A percentile compares a stretch with the other conserved stretches of the same genome.
Evolutionary conservation across 2,888 invertebrate genomes (phyloP).

Genomic region (Cantharis rustica): DNA sequence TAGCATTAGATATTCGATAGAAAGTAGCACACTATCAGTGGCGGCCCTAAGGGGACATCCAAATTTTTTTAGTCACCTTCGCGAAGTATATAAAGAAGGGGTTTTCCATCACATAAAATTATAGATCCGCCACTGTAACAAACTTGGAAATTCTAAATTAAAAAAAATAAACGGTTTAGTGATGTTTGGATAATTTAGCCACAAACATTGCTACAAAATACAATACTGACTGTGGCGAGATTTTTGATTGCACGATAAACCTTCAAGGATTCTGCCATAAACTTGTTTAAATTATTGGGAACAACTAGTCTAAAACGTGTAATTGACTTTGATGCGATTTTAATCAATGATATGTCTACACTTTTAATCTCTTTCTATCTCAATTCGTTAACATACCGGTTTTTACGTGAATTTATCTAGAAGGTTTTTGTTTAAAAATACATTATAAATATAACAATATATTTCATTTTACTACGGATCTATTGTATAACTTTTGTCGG

Average conservation of each 20-base stretch:
- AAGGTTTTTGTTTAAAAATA: background rate
- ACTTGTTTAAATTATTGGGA: background rate
- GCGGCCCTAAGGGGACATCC: background rate
- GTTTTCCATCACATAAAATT: background rate
- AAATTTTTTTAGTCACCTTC: background rate
- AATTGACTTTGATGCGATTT: background rate
- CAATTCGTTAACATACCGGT: background rate
- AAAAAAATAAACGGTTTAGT: background rate
- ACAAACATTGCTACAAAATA: background rate
- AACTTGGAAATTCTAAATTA: background rate
- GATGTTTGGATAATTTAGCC: background rate
- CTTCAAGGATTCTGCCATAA: background rate
- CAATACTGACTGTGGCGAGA: background rate
- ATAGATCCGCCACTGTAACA: background rate
- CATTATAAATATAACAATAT: background rate
- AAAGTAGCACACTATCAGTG: background rate
- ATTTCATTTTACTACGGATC: background rate
- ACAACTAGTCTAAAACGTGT: background rate
- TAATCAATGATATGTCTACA: background rate
- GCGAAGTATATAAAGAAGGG: background rate
- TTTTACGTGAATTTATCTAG: background rate
- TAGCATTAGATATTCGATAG: background rate
- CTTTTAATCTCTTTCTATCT: background rate
- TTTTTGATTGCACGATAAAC: background rate
- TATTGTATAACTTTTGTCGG: background rate